A percentile compares a stretch with the other conserved stretches of the same genome.
Evolutionary conservation across 2,113 vertebrate species (phyloP).

Genomic region (Siphamia tubifer): DNA sequence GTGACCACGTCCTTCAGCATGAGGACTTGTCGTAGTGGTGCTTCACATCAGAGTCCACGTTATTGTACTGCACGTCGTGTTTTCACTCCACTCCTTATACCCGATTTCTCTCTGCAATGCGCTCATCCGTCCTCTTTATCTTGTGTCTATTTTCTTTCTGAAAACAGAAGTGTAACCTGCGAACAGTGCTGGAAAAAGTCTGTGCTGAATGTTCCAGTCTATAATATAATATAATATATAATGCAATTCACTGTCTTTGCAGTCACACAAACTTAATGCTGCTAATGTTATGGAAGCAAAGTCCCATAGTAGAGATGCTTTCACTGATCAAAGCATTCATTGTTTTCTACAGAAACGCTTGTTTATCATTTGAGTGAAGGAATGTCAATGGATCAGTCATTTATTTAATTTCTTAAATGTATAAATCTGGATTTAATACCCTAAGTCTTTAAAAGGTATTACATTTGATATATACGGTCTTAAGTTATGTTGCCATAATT

Average conservation of each 20-base stretch:
- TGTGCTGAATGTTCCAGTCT: neutral
- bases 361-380: neutral
- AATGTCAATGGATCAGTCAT: no score
- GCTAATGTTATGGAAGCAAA: constrained; percentile 3
- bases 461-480: no score
- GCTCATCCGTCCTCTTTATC: neutral
- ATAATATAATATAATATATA: no score
- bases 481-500: no score
- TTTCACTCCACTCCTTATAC: neutral
- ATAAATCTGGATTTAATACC: no score
- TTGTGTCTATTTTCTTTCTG: neutral
- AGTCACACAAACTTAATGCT: constrained; percentile 8
- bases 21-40: constrained; percentile 6
- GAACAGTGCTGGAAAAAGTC: neutral
- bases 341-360: constrained; percentile 2
- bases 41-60: constrained; percentile 29
- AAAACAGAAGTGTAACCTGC: neutral
- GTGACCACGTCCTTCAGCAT: neutral
- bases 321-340: neutral
- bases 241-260: neutral
- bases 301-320: neutral
- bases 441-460: no score
- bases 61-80: neutral
- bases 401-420: no score
- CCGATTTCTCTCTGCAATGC: neutral